Evolutionary conservation across 53 echinoderm and acorn worm species (phyloP).

Genomic region (Stichopus horrens): DNA sequence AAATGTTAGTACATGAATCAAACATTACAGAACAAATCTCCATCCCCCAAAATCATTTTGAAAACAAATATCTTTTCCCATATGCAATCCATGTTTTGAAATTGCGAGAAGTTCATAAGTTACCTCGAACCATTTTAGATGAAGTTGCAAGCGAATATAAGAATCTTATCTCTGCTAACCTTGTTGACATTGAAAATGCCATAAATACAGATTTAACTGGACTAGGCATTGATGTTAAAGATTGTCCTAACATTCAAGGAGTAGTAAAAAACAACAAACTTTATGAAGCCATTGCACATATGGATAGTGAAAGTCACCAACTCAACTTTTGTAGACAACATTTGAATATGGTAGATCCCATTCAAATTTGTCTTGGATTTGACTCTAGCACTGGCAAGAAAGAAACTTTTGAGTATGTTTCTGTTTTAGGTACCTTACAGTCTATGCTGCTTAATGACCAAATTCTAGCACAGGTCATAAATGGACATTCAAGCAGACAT

Average conservation of each 20-base stretch:
- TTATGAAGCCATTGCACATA: slow-evolving; percentile 9
- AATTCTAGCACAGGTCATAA: slow-evolving; percentile 11
- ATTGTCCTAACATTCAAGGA: slow-evolving; percentile 18
- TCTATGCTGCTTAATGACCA: slow-evolving; percentile 7
- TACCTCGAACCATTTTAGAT: slow-evolving; percentile 15
- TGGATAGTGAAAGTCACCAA: slow-evolving; percentile 9
- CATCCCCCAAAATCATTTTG: not conserved
- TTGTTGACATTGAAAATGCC: slow-evolving; percentile 17
- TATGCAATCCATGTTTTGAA: slow-evolving; percentile 19
- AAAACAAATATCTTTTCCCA: slow-evolving; percentile 1
- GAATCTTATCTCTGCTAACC: not conserved
- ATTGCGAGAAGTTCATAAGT: slow-evolving; percentile 17
- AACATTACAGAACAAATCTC: not conserved
- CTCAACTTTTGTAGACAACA: slow-evolving; percentile 26
- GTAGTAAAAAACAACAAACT: not conserved
- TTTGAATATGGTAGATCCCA: not conserved
- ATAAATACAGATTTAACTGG: not conserved
- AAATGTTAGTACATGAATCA: slow-evolving; percentile 18
- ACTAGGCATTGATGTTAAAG: not conserved
- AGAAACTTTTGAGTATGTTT: slow-evolving; percentile 15
- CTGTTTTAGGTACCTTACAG: slow-evolving; percentile 5
- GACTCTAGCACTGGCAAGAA: slow-evolving; percentile 3
- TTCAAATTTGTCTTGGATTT: not conserved
- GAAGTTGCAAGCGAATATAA: slow-evolving; percentile 2
- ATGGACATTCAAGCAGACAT: slow-evolving; percentile 13